Evolutionary conservation across 2,113 vertebrate species (phyloP).

Genomic region (Nothocercus nigrocapillus): DNA sequence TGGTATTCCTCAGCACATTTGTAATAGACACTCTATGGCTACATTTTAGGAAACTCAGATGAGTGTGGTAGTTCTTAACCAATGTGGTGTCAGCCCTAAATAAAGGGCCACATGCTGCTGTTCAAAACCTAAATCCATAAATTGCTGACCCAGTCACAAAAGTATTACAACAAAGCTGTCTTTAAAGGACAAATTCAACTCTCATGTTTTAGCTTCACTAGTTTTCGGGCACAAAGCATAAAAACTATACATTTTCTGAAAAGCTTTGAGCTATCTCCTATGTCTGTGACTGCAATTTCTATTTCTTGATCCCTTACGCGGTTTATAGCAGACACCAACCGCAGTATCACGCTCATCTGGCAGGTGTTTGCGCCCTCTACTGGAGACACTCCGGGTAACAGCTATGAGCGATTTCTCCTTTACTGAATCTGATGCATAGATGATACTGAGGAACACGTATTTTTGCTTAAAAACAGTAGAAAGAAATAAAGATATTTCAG

Average conservation of each 20-base stretch:
- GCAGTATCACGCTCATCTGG: neutral
- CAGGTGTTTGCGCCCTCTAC: neutral
- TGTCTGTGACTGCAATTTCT: too few species aligned
- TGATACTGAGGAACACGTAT: neutral
- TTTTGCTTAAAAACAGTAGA: neutral
- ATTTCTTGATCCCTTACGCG: neutral
- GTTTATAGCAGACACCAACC: neutral
- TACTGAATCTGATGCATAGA: neutral
- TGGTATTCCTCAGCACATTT: neutral
- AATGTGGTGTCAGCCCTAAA: neutral
- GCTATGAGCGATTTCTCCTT: neutral
- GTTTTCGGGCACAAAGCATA: neutral
- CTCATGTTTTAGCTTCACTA: neutral
- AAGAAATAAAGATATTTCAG: too few species aligned
- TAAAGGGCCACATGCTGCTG: rapidly evolving
- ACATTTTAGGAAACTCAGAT: neutral
- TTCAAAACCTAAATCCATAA: neutral
- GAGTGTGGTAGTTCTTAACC: neutral
- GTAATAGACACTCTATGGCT: neutral
- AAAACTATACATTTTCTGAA: rapidly evolving
- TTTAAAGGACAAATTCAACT: rapidly evolving
- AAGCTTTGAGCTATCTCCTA: rapidly evolving
- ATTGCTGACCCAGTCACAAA: neutral
- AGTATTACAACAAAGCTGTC: neutral
- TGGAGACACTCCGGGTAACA: neutral